Evolutionary conservation across 92 coral and sea anemone genomes (phyloP), one percentile per base, ranked within the genome.

Genomic region (Umimayanthus kanabou): DNA sequence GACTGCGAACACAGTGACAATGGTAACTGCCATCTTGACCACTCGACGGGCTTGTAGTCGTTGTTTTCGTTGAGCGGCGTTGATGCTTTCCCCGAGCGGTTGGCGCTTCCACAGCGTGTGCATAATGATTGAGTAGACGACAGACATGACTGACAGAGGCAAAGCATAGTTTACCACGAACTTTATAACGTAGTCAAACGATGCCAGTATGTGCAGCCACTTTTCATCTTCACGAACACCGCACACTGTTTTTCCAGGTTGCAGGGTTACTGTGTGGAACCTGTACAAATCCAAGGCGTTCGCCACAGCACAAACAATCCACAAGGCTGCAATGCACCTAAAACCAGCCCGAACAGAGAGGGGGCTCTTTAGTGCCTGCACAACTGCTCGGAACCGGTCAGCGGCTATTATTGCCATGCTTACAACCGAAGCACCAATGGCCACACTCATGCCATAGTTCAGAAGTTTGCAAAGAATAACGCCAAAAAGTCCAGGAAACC

Each of bases 361-460:
- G 13, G 87, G 87, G 4, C 66, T 47, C 25, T 73, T 83, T 26
- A 83, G 66, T 2, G 77, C 79, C 2, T 70, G 87, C 4, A 70
- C 87, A 3, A 83, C 74, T 6, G 87, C 87, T n/a, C 87, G 87
- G 37, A 43, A 83, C 15, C 87, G 43, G n/a, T 83, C 78, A 71
- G 67, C 77, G 39, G 86, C 61, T 37, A 82, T 82, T 42, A 67
- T 25, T 82, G 86, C 77, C 86, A 82, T 69, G 25, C 77, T 67
- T 22, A 82, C 58, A 6, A 82, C 86, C 61, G 86, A 82, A 26
- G 77, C 86, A 40, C 86, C 86, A 82, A 82, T 82, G 49, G 86
- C 77, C n/a, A 82, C 86, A 67, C 64, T 43, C 77, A 82, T 82
- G 73, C 86, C 86, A 69, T 82, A 82, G 42, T 82, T 67, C n/a